Base-by-base conservation (phyloP, 1,140 invertebrate species). In the Neoseiulus cucumeris region DNA sequence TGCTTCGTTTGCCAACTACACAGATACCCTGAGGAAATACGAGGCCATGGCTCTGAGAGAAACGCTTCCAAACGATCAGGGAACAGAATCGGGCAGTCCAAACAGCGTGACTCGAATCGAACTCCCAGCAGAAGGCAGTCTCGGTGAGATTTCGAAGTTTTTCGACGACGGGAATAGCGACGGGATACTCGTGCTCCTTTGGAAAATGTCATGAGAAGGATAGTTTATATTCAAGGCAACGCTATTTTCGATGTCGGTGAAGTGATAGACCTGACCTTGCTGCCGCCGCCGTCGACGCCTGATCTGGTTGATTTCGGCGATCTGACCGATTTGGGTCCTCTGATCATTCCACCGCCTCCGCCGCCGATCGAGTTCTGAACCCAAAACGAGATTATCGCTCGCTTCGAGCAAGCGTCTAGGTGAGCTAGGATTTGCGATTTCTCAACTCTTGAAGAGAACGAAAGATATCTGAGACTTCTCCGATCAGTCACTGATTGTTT, bases 361-460 rank as follows among this genome's bases (percentile, higher is more conserved):
- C 51, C 51, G 25, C 51, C 51, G 51, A 59, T 59, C 14, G 51
- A 59, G 51, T 59, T 59, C 22, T 59, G 51, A 4, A 59, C 51
- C 51, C 51, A 59, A 33, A 59, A 59, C 22, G 51, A 59, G 22
- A 59, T 59, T 9, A 59, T 59, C 51, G 51, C 51, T 2, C 51
- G 51, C 6, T 59, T 59, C 22, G 51, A 59, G 33, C 51, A 59
- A 33, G 51, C 51, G 14, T 59, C 51, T 25, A 59, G 51, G 51
- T 59, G 33, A 29, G 51, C 33, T n/a, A n/a, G n/a, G n/a, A n/a
- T n/a, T n/a, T n/a, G n/a, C n/a, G n/a, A n/a, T n/a, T n/a, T n/a
- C n/a, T n/a, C n/a, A n/a, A n/a, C n/a, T n/a, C n/a, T n/a, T n/a
- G 28, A 14, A 47, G 28, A 14, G 14, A 25, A 2, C 51, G 51